Conservation (phyloP, 2,888 invertebrate genomes). For the Automeris io region DNA sequence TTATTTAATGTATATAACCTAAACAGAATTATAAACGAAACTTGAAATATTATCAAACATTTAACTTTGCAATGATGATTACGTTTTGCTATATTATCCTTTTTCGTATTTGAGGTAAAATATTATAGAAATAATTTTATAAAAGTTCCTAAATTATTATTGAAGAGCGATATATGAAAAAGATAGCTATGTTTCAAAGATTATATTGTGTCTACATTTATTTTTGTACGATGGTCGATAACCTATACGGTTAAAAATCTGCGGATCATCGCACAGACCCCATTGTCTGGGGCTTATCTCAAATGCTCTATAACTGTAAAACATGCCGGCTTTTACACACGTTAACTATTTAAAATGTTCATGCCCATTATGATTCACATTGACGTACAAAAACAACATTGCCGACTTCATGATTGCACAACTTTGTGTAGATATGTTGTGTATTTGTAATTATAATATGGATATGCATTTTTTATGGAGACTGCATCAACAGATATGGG, state of each 20-base stretch:
- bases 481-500: too few relatives aligned
- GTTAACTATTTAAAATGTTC: background rate
- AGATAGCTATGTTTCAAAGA: background rate
- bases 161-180: too few relatives aligned
- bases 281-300: constrained; percentile 13
- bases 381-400: background rate
- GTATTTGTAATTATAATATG: background rate
- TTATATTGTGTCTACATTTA: background rate
- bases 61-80: too few relatives aligned
- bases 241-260: constrained; percentile 15
- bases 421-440: background rate
- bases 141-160: too few relatives aligned
- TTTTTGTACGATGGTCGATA: constrained; percentile 8
- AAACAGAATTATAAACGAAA: too few relatives aligned
- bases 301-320: constrained; percentile 1
- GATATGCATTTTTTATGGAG: too few relatives aligned
- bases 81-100: too few relatives aligned
- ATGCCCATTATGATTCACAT: background rate
- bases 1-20: too few relatives aligned
- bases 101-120: too few relatives aligned
- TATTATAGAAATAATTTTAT: too few relatives aligned
- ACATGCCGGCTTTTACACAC: background rate
- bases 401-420: background rate
- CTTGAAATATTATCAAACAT: too few relatives aligned
- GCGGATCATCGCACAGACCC: constrained; percentile 16